A percentile compares a stretch with the other conserved stretches of the same genome.
These are phyloP conservation scores for Pandemis heparana DNA, from an alignment of 2,888 invertebrate genomes.

Conservation along the genomic window DNA sequence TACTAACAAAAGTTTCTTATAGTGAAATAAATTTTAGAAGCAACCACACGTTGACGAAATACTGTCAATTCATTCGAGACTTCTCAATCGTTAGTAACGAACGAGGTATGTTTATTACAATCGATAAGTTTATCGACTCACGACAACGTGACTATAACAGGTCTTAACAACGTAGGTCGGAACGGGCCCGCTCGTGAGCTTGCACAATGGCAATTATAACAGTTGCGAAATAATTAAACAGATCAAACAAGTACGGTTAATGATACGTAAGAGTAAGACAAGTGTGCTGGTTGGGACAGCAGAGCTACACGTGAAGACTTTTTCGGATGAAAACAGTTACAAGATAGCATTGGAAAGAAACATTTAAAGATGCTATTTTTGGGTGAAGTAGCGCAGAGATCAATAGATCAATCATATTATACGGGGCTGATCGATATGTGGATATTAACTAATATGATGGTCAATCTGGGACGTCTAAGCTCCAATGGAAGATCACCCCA, in stretches of 20 bases:
- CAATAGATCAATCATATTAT: too few species aligned
- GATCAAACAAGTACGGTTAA: conserved; percentile 27
- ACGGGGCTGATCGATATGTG: neutral
- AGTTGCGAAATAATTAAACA: conserved; percentile 44
- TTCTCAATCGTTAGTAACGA: neutral
- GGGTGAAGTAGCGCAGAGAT: too few species aligned
- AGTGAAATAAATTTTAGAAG: neutral
- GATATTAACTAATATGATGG: too few species aligned
- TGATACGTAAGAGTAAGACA: conserved; percentile 17
- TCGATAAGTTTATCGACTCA: conserved; percentile 59
- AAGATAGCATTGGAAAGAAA: neutral
- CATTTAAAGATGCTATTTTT: too few species aligned
- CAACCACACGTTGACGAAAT: neutral
- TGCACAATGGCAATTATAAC: conserved; percentile 58
- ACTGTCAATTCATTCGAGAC: conserved; percentile 3
- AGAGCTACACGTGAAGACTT: neutral
- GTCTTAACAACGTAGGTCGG: conserved; percentile 50
- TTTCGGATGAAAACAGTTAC: neutral
- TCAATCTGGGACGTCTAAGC: too few species aligned
- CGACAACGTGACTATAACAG: conserved; percentile 59
- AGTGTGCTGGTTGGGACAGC: neutral
- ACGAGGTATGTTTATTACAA: conserved; percentile 37
- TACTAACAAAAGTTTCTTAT: neutral
- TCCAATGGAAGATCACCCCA: too few species aligned
- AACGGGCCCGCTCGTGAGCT: conserved; percentile 53